Percentiles rank a stretch among this genome's conserved stretches.
phyloP scores from a whole-genome alignment of 2,113 vertebrate genomes.

The Triplophysa rosa region DNA sequence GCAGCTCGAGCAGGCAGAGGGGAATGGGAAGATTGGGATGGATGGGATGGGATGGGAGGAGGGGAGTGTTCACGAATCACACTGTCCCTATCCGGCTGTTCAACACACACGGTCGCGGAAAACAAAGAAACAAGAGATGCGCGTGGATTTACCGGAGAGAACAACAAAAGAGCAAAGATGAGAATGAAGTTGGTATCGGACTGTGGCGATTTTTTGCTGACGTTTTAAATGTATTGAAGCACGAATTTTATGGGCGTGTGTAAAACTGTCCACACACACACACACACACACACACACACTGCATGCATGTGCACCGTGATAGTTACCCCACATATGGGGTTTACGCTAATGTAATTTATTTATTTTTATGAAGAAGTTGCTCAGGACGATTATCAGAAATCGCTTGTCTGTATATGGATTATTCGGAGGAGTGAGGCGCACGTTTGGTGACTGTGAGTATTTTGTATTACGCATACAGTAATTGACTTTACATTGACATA shows the following conservation, averaged over 20 bases:
- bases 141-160: slow-evolving; percentile 23
- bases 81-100: slow-evolving; percentile 41
- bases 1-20: not conserved
- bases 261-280: not conserved
- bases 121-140: slow-evolving; percentile 52
- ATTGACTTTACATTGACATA: too few relatives aligned
- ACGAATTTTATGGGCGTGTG: not conserved
- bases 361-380: slow-evolving; percentile 6
- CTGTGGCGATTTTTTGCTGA: not conserved
- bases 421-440: not conserved
- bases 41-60: not conserved
- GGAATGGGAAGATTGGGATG: not conserved
- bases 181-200: not conserved
- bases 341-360: not conserved
- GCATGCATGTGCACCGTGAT: not conserved
- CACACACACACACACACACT: not conserved
- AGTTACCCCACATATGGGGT: slow-evolving; percentile 4
- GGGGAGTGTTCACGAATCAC: slow-evolving; percentile 19
- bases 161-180: slow-evolving; percentile 44
- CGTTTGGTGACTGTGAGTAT: slow-evolving; percentile 33
- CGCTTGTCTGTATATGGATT: slow-evolving; percentile 2
- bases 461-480: not conserved
- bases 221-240: not conserved
- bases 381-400: slow-evolving; percentile 1
- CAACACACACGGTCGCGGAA: slow-evolving; percentile 36